Conservation (phyloP, 2,888 invertebrate genomes). For the Drosophila niveifrons region DNA sequence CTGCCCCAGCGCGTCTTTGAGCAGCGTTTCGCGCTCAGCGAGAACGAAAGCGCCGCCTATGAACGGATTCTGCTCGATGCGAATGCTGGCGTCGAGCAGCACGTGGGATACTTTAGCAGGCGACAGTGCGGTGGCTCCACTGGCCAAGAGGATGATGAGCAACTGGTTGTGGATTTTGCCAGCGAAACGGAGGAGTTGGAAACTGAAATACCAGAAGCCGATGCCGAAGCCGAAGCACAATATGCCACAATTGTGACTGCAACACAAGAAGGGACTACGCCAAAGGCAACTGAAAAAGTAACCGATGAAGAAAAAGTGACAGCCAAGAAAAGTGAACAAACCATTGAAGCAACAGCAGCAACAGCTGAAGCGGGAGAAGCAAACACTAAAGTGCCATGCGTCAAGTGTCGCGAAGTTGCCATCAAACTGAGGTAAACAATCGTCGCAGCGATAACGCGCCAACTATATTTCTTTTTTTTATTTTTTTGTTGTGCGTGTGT, state of each 20-base stretch:
- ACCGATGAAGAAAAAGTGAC: not conserved
- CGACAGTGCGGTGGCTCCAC: slow-evolving; percentile 3
- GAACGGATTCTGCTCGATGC: slow-evolving; percentile 79
- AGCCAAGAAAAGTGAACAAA: not conserved
- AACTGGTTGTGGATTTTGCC: slow-evolving; percentile 71
- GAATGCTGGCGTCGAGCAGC: slow-evolving; percentile 78
- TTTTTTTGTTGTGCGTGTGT: slow-evolving; percentile 19
- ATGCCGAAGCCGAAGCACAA: slow-evolving; percentile 20
- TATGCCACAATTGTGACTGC: slow-evolving; percentile 66
- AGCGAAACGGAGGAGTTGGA: slow-evolving; percentile 63
- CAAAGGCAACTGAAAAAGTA: not conserved
- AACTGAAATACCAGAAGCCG: not conserved
- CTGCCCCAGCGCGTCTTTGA: slow-evolving; percentile 82
- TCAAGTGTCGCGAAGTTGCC: slow-evolving; percentile 83
- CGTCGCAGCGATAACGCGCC: no score
- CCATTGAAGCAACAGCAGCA: not conserved
- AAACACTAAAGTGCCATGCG: slow-evolving; percentile 78
- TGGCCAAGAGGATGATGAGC: slow-evolving; percentile 35
- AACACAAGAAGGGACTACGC: not conserved
- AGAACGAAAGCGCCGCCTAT: slow-evolving; percentile 78
- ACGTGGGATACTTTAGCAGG: slow-evolving; percentile 83
- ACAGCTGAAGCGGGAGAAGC: not conserved
- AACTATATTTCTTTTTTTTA: not conserved
- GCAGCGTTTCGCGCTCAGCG: slow-evolving; percentile 72
- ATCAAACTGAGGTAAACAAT: slow-evolving; percentile 80